Conservation (phyloP, 2,113 vertebrate genomes). For the Spilogale gracilis region DNA sequence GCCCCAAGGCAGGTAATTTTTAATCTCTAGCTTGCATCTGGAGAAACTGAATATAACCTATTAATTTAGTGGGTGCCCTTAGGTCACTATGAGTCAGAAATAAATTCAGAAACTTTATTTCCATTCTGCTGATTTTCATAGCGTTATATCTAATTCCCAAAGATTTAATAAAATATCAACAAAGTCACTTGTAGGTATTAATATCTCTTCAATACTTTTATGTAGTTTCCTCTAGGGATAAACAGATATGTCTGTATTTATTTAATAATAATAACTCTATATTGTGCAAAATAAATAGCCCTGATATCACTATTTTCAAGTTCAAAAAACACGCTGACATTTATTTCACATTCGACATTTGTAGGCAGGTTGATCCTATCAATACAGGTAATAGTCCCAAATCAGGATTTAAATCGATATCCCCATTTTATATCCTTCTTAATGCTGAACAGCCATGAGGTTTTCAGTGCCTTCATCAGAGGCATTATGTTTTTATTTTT, state of each 20-base stretch:
- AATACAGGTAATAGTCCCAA: conserved; percentile 1
- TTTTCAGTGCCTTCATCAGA: background rate
- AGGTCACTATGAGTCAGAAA: conserved; percentile 66
- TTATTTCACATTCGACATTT: conserved; percentile 61
- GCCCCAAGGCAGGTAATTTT: background rate
- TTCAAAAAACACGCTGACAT: conserved; percentile 37
- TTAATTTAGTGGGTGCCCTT: conserved; percentile 57
- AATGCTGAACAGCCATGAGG: background rate
- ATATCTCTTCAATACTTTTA: conserved; percentile 15
- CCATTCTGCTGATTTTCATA: conserved; percentile 57
- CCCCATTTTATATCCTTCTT: background rate
- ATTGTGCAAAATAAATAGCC: conserved; percentile 25
- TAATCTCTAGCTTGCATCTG: conserved; percentile 44
- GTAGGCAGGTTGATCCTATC: background rate
- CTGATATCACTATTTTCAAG: conserved; percentile 36
- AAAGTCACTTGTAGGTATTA: conserved; percentile 62
- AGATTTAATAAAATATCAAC: conserved; percentile 62
- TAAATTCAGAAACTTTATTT: conserved; percentile 73
- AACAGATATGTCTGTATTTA: conserved; percentile 51
- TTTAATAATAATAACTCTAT: conserved; percentile 66
- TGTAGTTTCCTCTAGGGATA: conserved; percentile 66
- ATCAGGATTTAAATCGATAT: conserved; percentile 55
- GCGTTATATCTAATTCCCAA: conserved; percentile 65
- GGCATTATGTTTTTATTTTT: background rate
- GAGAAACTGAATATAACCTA: conserved; percentile 57